These are phyloP conservation scores for Mus minutoides DNA, from an alignment of 2,797 vertebrate species.

Conservation along the genomic window DNA sequence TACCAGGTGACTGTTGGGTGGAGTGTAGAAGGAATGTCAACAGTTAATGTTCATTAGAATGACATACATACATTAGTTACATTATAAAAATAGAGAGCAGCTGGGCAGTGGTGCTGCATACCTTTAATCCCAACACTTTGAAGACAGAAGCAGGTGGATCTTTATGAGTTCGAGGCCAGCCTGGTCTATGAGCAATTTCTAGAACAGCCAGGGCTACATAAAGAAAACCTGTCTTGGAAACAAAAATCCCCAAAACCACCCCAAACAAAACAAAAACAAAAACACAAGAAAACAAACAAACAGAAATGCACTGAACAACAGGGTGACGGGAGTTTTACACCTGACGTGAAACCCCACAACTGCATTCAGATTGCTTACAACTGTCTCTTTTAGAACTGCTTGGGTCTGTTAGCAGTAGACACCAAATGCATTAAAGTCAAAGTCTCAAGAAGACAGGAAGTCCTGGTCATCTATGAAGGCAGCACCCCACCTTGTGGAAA, in stretches of 20 bases:
- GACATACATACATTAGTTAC: neutral
- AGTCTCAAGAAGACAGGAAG: neutral
- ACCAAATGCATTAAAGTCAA: neutral
- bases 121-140: neutral
- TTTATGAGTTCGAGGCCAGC: neutral
- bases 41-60: neutral
- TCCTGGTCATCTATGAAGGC: neutral
- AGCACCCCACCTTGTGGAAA: constrained; percentile 83
- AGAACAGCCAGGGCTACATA: neutral
- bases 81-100: neutral
- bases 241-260: too few species aligned
- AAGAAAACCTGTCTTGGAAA: neutral
- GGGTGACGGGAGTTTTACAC: neutral
- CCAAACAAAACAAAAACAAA: neutral
- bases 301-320: neutral
- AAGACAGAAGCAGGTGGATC: neutral
- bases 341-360: neutral
- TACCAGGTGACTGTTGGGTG: neutral
- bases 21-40: neutral
- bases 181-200: neutral
- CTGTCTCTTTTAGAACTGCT: neutral
- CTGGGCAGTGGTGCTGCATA: rapidly evolving
- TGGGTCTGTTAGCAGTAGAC: neutral
- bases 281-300: neutral
- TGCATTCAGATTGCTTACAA: neutral